phyloP scores from a whole-genome alignment of 23 tunicate species.

The Ascidia mentula region DNA sequence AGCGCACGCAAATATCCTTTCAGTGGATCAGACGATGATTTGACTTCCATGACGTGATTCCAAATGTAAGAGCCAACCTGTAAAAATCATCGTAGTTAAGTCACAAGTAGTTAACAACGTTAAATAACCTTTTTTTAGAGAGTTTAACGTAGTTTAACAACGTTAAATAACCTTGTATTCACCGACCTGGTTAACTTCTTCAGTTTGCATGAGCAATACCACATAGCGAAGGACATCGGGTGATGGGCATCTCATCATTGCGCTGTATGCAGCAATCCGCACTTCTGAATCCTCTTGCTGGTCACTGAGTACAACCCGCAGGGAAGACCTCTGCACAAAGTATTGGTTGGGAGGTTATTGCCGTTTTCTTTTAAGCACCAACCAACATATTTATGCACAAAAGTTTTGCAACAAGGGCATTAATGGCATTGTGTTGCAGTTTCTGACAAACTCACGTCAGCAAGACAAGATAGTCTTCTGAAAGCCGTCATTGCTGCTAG shows the following conservation, averaged over 20 bases:
- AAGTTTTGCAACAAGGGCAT: too few species aligned
- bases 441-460: slow-evolving; percentile 26
- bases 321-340: slow-evolving; percentile 25
- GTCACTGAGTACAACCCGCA: slow-evolving; percentile 9
- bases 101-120: neutral
- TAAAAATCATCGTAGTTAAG: neutral
- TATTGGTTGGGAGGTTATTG: neutral
- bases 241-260: slow-evolving; percentile 58
- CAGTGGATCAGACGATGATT: slow-evolving; percentile 42
- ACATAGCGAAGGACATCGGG: slow-evolving; percentile 13
- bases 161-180: neutral
- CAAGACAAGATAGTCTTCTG: slow-evolving; percentile 35
- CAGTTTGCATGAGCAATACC: slow-evolving; percentile 19
- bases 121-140: too few species aligned
- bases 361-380: neutral
- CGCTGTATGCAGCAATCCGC: slow-evolving; percentile 41
- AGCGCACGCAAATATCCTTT: slow-evolving; percentile 25
- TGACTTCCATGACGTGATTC: slow-evolving; percentile 34
- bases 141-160: neutral
- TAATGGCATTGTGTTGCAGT: neutral
- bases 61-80: slow-evolving; percentile 57
- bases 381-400: too few species aligned
- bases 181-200: slow-evolving; percentile 44
- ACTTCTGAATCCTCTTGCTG: slow-evolving; percentile 37
- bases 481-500: slow-evolving; percentile 46